Evolutionary conservation across 2,797 vertebrate species (phyloP).

Genomic region (Acridotheres tristis): DNA sequence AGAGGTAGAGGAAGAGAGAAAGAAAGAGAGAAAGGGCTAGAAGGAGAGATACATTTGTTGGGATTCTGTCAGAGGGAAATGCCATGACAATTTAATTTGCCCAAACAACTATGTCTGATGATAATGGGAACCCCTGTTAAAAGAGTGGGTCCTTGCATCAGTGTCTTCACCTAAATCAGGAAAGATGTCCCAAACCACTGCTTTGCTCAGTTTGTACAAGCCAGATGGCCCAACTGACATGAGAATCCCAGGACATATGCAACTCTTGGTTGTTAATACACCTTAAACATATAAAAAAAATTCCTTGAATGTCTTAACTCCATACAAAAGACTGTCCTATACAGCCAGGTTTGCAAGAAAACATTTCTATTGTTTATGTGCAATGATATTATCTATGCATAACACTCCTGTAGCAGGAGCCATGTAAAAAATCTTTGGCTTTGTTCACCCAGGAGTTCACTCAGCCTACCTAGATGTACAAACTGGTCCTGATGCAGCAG

Average conservation of each 20-base stretch:
- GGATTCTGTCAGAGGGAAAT: background rate
- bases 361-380: background rate
- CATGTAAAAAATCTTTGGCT: background rate
- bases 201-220: background rate
- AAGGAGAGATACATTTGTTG: background rate
- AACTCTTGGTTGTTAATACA: background rate
- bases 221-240: background rate
- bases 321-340: background rate
- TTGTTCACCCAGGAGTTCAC: background rate
- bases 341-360: background rate
- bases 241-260: accelerated
- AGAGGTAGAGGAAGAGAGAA: background rate
- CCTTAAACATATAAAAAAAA: accelerated
- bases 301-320: background rate
- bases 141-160: background rate
- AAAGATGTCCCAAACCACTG: background rate
- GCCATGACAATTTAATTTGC: background rate
- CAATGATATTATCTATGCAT: background rate
- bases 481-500: background rate
- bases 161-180: background rate
- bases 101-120: background rate
- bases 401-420: background rate
- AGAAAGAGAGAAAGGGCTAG: background rate
- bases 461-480: background rate
- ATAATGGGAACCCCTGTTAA: background rate